These are phyloP conservation scores for Periophthalmodon schlosseri DNA, from an alignment of 2,113 vertebrate species.

Conservation along the genomic window DNA sequence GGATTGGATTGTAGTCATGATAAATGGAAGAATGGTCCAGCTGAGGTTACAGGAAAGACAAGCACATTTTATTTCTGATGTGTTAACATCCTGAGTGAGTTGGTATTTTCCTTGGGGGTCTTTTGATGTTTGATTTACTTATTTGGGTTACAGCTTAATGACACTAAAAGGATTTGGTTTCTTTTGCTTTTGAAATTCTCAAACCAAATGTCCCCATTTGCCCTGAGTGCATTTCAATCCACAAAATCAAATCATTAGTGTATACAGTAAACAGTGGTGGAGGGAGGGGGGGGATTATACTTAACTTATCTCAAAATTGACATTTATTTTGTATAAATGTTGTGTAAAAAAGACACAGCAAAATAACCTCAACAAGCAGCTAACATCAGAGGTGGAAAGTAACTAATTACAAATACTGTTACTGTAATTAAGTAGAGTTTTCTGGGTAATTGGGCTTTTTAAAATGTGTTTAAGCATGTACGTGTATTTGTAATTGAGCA, in stretches of 20 bases:
- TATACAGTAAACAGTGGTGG: background rate
- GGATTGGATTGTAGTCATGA: too few species aligned
- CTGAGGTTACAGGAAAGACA: background rate
- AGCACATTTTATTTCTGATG: background rate
- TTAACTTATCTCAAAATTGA: background rate
- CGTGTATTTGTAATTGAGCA: too few species aligned
- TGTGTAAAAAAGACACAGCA: background rate
- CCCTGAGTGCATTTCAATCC: slow-evolving; percentile 1
- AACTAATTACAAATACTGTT: too few species aligned
- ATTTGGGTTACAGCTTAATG: slow-evolving; percentile 43
- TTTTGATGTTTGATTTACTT: slow-evolving; percentile 17
- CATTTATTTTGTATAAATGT: background rate
- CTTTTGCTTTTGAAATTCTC: slow-evolving; percentile 10
- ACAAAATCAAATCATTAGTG: background rate
- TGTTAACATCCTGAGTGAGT: background rate
- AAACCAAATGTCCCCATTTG: background rate
- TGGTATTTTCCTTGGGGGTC: slow-evolving; percentile 2
- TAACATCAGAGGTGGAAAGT: too few species aligned
- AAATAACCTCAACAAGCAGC: background rate
- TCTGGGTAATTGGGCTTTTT: too few species aligned
- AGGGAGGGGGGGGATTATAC: background rate
- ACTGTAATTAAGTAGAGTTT: too few species aligned
- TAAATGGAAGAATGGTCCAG: too few species aligned
- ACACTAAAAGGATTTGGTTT: slow-evolving; percentile 32
- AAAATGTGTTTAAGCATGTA: too few species aligned